Base-by-base conservation (phyloP, 2,797 vertebrate species). In the Hyperoplus immaculatus region DNA sequence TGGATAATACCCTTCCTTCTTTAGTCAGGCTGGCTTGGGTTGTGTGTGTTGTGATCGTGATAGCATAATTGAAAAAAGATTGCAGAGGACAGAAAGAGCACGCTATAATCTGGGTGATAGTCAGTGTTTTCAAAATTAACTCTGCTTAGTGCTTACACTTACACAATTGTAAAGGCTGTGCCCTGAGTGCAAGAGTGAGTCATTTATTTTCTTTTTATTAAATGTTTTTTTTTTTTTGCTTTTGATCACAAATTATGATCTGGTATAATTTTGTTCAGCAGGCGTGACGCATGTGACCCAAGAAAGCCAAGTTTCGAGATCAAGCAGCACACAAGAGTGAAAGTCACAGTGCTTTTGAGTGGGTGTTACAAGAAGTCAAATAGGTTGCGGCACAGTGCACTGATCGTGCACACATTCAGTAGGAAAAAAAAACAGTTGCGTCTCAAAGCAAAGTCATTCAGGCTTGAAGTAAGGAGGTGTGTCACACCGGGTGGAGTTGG, bases 41-140 rank as follows among this genome's bases (percentile, higher is more conserved):
- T 82, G 68, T 46, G 62, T 81, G 78, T 75, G 87, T 91, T 93
- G 92, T 93, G 82, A 93, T 92, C 82, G 4, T 61, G 83, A 92
- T 92, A 86, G 84, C 75, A 80, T 88, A 85, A 92, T 92, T 89
- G 86, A 82, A 74, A 85, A 75, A 90, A 88, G 29, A 87, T 84
- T 81, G 78, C 50, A 36, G 83, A 67, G 66, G 62, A 65, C 79
- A 69, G 68, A 88, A 68, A 75, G 73, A 72, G 81, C 72, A 82
- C 4, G 50, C 77, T 86, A 77, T 86, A 92, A 90, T 90, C 75
- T 91, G 62, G 53, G 77, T 49, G 43, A 88, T 74, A 68, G 75
- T 63, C 72, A 38, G 62, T 79, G 76, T 85, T 89, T 89, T 88
- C 73, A 83, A 72, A 29, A 85, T 85, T 14, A 87, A 70, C 78